A percentile compares a stretch with the other conserved stretches of the same genome.
Evolutionary conservation across 1,140 invertebrate genomes (phyloP).

Genomic region (Papilio helenus): DNA sequence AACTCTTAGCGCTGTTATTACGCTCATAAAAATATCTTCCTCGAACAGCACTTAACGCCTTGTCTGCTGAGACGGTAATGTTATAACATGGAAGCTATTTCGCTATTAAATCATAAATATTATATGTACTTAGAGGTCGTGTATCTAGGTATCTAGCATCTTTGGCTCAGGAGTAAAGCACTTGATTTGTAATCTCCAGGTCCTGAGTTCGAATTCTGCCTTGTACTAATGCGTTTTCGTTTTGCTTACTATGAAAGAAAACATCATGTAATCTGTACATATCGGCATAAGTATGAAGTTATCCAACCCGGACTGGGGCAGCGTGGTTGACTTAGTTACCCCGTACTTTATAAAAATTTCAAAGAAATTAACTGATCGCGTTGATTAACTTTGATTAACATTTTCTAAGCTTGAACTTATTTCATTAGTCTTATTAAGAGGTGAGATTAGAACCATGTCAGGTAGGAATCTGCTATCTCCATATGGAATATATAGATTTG

Average conservation of each 20-base stretch:
- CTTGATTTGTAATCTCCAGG: too few species aligned
- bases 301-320: too few species aligned
- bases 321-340: too few species aligned
- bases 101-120: conserved; percentile 2
- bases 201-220: too few species aligned
- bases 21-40: conserved; percentile 19
- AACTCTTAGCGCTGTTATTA: conserved; percentile 17
- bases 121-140: not conserved
- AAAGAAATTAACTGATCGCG: not conserved
- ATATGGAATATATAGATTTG: not conserved
- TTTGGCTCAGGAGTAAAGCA: too few species aligned
- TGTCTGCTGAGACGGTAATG: not conserved
- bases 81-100: conserved; percentile 12
- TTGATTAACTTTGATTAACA: not conserved
- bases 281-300: too few species aligned
- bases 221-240: too few species aligned
- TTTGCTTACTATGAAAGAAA: too few species aligned
- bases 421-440: not conserved
- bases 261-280: too few species aligned
- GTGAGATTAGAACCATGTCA: not conserved
- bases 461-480: not conserved
- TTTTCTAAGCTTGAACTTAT: not conserved
- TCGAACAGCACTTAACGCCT: conserved; percentile 17
- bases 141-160: too few species aligned
- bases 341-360: not conserved